These are phyloP conservation scores for Hemithea aestivaria DNA, from an alignment of 2,888 invertebrate genomes.

Conservation along the genomic window DNA sequence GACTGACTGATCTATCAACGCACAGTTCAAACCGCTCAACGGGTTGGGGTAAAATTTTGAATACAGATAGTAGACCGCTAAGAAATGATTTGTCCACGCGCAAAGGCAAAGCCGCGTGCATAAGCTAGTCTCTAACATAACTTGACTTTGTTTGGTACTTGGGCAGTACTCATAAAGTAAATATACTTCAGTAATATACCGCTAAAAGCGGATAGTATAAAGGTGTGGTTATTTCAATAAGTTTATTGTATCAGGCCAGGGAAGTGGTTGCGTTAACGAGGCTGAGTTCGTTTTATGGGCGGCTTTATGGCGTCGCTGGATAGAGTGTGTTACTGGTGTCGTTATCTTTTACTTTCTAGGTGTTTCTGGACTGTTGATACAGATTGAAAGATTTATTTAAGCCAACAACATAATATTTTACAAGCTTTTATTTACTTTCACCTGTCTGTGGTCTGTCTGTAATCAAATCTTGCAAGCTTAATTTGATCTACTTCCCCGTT, in stretches of 20 bases:
- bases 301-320: constrained; percentile 49
- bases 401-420: constrained; percentile 1
- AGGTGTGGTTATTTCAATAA: constrained; percentile 63
- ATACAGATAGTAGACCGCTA: no score
- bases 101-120: no score
- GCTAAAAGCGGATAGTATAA: constrained; percentile 15
- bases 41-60: no score
- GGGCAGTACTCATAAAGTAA: no score
- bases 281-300: constrained; percentile 46
- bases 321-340: constrained; percentile 33
- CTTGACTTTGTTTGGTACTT: constrained; percentile 5
- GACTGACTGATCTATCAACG: no score
- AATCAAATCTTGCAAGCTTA: no score
- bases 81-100: no score
- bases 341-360: constrained; percentile 35
- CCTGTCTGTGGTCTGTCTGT: no score
- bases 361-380: constrained; percentile 23
- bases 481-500: no score
- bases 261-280: constrained; percentile 58
- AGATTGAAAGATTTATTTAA: constrained; percentile 10
- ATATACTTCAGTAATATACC: constrained; percentile 11
- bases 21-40: no score
- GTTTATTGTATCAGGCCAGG: constrained; percentile 54
- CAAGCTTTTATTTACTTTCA: no score
- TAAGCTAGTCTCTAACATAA: no score